Percentiles rank a stretch among this genome's conserved stretches.
Evolutionary conservation across 1,140 invertebrate species (phyloP).

Genomic region (Drosophila chauvacae): DNA sequence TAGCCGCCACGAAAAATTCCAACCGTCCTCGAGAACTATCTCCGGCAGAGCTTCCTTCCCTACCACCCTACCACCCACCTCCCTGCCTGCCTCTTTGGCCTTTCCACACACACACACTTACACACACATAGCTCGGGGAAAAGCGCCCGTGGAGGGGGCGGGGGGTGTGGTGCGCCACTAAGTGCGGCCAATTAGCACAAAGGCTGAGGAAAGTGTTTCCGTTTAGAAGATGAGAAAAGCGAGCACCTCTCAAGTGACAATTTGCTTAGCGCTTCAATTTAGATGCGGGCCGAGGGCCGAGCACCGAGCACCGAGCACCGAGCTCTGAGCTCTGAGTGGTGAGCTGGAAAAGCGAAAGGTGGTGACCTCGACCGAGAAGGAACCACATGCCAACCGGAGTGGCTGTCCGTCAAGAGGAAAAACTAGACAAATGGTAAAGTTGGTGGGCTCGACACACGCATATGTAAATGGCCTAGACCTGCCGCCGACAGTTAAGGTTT

Average conservation of each 20-base stretch:
- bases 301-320: neutral
- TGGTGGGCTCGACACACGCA: neutral
- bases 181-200: conserved; percentile 81
- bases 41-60: neutral
- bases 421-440: conserved; percentile 6
- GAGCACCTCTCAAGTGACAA: conserved; percentile 76
- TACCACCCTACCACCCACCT: neutral
- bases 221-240: conserved; percentile 67
- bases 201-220: conserved; percentile 79
- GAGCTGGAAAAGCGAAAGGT: conserved; percentile 8
- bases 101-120: conserved; percentile 41
- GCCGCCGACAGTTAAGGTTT: neutral
- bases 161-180: conserved; percentile 36
- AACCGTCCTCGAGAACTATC: conserved; percentile 26
- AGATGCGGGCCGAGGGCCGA: conserved; percentile 41
- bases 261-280: conserved; percentile 65
- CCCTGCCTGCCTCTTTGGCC: conserved; percentile 35
- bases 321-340: conserved; percentile 10
- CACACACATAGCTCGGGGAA: conserved; percentile 13
- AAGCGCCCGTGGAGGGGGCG: neutral
- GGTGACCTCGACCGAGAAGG: conserved; percentile 48
- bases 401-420: neutral
- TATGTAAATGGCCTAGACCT: conserved; percentile 1
- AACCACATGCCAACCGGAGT: conserved; percentile 7
- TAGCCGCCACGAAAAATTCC: conserved; percentile 57